phyloP scores from a whole-genome alignment of 1,140 invertebrate species.

The Macrobrachium rosenbergii region DNA sequence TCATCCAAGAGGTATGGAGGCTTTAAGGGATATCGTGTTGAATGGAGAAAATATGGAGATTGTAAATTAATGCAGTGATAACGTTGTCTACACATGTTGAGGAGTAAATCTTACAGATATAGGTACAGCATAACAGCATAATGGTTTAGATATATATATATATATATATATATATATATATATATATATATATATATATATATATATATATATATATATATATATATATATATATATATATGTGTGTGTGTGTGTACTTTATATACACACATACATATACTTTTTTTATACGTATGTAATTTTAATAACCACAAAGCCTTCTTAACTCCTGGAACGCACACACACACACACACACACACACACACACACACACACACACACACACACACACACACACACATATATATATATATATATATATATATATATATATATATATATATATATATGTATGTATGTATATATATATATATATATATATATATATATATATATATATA shows the following conservation, averaged over 20 bases:
- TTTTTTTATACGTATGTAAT: too few relatives aligned
- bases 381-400: too few relatives aligned
- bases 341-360: too few relatives aligned
- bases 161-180: conserved; percentile 22
- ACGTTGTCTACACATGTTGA: too few relatives aligned
- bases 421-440: conserved; percentile 22
- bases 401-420: conserved; percentile 15
- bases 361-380: too few relatives aligned
- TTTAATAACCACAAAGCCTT: too few relatives aligned
- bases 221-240: background rate
- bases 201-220: background rate
- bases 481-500: background rate
- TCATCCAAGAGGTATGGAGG: too few relatives aligned
- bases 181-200: background rate
- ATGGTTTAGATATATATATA: background rate
- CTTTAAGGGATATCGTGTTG: too few relatives aligned
- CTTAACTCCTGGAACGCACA: too few relatives aligned
- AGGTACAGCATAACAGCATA: background rate
- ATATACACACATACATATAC: background rate
- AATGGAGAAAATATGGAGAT: too few relatives aligned
- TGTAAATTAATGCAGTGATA: too few relatives aligned
- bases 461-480: background rate
- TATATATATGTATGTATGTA: conserved; percentile 6
- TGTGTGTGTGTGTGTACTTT: background rate
- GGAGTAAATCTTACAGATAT: too few relatives aligned